Conservation (phyloP, 2,113 vertebrate species). For the Platycercus adscitus region DNA sequence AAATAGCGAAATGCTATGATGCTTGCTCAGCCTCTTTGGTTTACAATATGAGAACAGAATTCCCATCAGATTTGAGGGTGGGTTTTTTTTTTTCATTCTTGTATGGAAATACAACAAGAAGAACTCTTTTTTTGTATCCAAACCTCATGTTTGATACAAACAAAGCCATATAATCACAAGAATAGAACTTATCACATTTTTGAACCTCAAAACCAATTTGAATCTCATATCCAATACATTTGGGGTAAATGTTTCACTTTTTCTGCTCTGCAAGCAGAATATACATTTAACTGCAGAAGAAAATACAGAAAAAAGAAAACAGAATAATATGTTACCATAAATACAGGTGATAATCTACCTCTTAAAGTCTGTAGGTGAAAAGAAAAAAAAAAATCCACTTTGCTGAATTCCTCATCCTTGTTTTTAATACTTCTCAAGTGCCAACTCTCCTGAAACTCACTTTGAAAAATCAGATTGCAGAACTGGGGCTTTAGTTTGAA, state of each 20-base stretch:
- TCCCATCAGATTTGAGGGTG: background rate
- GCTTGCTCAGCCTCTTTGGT: background rate
- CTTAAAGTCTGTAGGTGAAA: background rate
- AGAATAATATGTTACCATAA: background rate
- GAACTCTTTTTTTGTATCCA: background rate
- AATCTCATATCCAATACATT: background rate
- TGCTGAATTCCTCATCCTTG: background rate
- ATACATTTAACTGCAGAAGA: background rate
- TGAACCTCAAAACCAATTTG: background rate
- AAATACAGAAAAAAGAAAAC: background rate
- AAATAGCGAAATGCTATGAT: background rate
- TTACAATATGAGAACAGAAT: background rate
- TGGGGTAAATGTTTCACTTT: background rate
- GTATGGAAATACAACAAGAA: background rate
- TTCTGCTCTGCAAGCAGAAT: background rate
- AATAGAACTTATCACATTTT: background rate
- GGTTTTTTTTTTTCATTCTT: background rate
- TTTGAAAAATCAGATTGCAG: background rate
- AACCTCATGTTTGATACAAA: background rate
- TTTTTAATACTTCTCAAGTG: background rate
- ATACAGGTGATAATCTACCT: background rate
- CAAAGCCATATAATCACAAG: background rate
- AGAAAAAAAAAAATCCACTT: background rate
- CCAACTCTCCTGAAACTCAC: background rate
- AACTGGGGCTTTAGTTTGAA: background rate